These are phyloP conservation scores for Trisateles emortualis DNA, from an alignment of 2,888 invertebrate species.

Conservation along the genomic window DNA sequence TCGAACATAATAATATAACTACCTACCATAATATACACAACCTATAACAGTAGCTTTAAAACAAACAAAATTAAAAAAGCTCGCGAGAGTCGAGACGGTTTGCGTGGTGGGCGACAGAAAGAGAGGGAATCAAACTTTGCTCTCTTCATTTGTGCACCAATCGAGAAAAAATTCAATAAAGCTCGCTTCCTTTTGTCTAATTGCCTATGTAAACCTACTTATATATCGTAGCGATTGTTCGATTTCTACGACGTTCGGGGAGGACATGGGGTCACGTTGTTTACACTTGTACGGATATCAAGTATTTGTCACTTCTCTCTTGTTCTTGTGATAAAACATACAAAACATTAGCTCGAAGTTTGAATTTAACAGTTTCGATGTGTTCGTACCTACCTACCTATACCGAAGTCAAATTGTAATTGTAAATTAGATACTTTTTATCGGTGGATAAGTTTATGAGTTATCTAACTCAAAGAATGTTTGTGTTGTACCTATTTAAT, in stretches of 20 bases:
- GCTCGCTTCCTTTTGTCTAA: slow-evolving; percentile 82
- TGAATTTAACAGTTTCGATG: slow-evolving; percentile 12
- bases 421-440: slow-evolving; percentile 9
- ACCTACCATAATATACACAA: slow-evolving; percentile 45
- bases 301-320: slow-evolving; percentile 27
- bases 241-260: slow-evolving; percentile 63
- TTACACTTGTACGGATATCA: slow-evolving; percentile 38
- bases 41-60: slow-evolving; percentile 43
- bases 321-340: slow-evolving; percentile 15
- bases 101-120: slow-evolving; percentile 68
- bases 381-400: too few species aligned
- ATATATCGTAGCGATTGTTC: slow-evolving; percentile 68
- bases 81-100: slow-evolving; percentile 61
- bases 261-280: slow-evolving; percentile 52
- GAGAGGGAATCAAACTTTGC: slow-evolving; percentile 74
- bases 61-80: slow-evolving; percentile 73
- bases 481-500: neutral
- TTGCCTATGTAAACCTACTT: slow-evolving; percentile 80
- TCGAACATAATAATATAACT: slow-evolving; percentile 38
- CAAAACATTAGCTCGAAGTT: slow-evolving; percentile 14
- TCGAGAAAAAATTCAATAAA: slow-evolving; percentile 85
- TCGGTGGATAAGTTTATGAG: neutral
- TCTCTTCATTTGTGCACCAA: slow-evolving; percentile 82
- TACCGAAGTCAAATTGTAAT: too few species aligned
- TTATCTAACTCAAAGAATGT: too few species aligned